A percentile compares a stretch with the other conserved stretches of the same genome.
phyloP scores from a whole-genome alignment of 2,113 vertebrate species.

The Eudorcas thomsonii region DNA sequence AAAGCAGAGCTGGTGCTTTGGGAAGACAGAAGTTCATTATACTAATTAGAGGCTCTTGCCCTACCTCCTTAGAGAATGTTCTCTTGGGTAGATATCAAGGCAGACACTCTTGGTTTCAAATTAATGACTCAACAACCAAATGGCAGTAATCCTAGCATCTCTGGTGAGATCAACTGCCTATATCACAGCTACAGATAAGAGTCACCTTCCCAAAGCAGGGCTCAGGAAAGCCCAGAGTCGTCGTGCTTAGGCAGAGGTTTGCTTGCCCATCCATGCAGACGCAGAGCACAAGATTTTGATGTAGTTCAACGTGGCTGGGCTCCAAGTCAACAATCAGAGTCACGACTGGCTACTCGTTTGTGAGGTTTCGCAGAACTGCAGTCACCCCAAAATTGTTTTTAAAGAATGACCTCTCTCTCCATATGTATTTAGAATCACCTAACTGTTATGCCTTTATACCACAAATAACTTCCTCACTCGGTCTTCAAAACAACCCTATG shows the following conservation, averaged over 20 bases:
- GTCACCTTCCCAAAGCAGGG: not conserved
- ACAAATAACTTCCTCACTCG: not conserved
- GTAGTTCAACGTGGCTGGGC: not conserved
- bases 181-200: not conserved
- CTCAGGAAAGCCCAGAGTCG: not conserved
- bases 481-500: not conserved
- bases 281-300: not conserved
- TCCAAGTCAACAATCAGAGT: not conserved
- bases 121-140: constrained; percentile 35
- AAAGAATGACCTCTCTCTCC: not conserved
- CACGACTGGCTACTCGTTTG: not conserved
- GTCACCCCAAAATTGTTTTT: not conserved
- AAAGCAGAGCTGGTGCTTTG: constrained; percentile 40
- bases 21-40: constrained; percentile 19
- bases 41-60: constrained; percentile 38
- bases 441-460: not conserved
- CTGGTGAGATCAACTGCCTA: not conserved
- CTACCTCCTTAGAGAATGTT: constrained; percentile 25
- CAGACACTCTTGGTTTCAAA: constrained; percentile 9
- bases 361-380: not conserved
- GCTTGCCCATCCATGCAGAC: not conserved
- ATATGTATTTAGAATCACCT: not conserved
- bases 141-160: constrained; percentile 28
- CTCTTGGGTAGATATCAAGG: constrained; percentile 32
- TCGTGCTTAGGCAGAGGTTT: not conserved